phyloP scores from a whole-genome alignment of 2,113 vertebrate genomes.

The Pituophis catenifer region DNA sequence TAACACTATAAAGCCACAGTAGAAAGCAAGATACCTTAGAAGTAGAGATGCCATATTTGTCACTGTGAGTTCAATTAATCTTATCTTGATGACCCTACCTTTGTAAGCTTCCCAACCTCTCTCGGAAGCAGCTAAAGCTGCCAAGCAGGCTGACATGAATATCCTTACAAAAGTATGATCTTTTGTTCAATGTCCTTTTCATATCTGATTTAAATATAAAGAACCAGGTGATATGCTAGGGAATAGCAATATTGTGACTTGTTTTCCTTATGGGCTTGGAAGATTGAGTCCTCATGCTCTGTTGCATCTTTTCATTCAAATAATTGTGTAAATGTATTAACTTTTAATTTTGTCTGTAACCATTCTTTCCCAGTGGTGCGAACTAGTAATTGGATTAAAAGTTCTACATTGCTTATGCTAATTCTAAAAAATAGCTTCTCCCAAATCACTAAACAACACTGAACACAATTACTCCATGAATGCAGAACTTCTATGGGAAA shows the following conservation, averaged over 20 bases:
- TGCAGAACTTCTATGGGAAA: background rate
- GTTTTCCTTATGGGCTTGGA: background rate
- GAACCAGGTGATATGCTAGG: background rate
- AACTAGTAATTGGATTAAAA: background rate
- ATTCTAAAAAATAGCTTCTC: background rate
- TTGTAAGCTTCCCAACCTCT: background rate
- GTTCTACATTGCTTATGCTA: background rate
- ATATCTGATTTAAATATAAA: background rate
- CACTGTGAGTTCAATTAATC: background rate
- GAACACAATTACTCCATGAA: background rate
- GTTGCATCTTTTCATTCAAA: background rate
- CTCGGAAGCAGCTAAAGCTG: background rate
- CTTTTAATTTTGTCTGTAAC: background rate
- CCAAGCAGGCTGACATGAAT: background rate
- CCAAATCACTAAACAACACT: background rate
- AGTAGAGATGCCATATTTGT: background rate
- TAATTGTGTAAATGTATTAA: background rate
- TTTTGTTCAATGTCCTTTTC: background rate
- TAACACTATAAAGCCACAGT: background rate
- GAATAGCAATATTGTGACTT: background rate
- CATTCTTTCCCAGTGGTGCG: background rate
- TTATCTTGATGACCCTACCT: background rate
- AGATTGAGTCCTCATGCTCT: background rate
- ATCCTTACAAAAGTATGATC: background rate
- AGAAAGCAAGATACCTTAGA: background rate